These are phyloP conservation scores for Phymanthus crucifer DNA, from an alignment of 92 coral and sea anemone genomes.

Conservation along the genomic window DNA sequence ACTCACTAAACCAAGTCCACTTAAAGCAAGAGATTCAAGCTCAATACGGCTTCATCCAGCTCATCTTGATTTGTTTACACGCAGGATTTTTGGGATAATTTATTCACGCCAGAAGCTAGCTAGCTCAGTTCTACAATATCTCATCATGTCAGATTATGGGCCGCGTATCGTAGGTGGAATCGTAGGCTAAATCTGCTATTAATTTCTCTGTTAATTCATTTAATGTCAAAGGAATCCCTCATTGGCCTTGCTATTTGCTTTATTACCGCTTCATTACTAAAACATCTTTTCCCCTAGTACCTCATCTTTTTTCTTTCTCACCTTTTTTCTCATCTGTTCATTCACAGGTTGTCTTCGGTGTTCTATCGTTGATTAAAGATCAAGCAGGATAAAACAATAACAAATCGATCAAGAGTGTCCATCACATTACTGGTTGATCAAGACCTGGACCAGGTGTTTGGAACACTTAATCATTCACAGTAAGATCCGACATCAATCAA, in stretches of 20 bases:
- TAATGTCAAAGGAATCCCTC: not conserved
- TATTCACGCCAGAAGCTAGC: not conserved
- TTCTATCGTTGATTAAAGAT: not conserved
- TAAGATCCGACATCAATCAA: conserved; percentile 4
- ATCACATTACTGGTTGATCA: not conserved
- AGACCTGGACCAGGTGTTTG: not conserved
- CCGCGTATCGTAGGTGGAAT: not conserved
- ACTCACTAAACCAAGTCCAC: not conserved
- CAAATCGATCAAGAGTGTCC: not conserved
- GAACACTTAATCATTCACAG: not conserved
- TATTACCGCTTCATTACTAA: not conserved
- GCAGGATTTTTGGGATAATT: not conserved
- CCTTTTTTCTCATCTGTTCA: not conserved
- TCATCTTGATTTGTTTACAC: not conserved
- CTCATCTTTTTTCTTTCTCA: not conserved
- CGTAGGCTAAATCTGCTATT: not conserved
- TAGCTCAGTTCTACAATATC: not conserved
- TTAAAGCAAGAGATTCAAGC: not conserved
- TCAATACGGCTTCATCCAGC: not conserved
- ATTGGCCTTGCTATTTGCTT: not conserved
- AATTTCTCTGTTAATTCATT: not conserved
- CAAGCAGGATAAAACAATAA: not conserved
- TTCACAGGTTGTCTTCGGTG: not conserved
- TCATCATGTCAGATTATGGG: not conserved
- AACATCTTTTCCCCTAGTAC: not conserved